A percentile compares a stretch with the other conserved stretches of the same genome.
Evolutionary conservation across 2,113 vertebrate genomes (phyloP).

Genomic region (Cathartes aura): DNA sequence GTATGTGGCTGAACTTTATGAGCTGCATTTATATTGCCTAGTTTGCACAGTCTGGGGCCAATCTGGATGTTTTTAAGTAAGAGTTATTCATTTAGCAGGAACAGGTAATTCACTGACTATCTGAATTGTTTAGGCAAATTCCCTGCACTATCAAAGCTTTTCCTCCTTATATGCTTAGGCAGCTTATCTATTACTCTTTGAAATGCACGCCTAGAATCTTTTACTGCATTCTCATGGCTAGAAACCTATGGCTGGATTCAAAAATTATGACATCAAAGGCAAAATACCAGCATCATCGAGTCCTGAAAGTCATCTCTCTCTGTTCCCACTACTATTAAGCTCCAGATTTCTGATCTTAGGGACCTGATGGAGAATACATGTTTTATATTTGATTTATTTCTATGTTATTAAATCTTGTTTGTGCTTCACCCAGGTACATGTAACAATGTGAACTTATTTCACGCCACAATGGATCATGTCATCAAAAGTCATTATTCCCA

Average conservation of each 20-base stretch:
- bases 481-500: constrained; percentile 8
- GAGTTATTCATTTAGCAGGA: neutral
- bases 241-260: neutral
- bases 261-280: neutral
- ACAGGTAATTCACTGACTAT: neutral
- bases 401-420: neutral
- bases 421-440: neutral
- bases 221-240: neutral
- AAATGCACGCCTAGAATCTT: neutral
- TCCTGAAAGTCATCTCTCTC: neutral
- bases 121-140: constrained; percentile 1
- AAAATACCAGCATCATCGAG: neutral
- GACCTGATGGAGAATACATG: neutral
- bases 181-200: neutral
- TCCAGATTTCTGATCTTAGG: neutral
- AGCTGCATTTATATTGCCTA: neutral
- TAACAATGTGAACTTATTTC: constrained; percentile 21
- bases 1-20: neutral
- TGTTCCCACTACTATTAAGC: neutral
- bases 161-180: neutral
- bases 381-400: constrained; percentile 14
- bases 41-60: constrained; percentile 10
- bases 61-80: neutral
- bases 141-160: neutral
- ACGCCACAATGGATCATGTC: constrained; percentile 8